Evolutionary conservation across 2,113 vertebrate species (phyloP).

Genomic region (Tragelaphus strepsiceros): DNA sequence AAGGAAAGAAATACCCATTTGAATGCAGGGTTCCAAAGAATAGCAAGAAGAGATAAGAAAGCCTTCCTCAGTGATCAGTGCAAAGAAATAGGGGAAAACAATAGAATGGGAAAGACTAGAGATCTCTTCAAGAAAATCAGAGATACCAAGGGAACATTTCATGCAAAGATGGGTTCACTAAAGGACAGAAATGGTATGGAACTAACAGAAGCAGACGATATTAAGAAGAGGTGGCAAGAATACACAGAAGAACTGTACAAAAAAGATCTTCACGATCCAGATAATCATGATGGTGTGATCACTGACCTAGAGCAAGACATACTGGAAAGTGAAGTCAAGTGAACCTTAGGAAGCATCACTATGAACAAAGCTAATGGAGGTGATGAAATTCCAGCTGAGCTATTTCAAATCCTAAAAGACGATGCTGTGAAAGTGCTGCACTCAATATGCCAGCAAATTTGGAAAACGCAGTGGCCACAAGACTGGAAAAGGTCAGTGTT

Average conservation of each 20-base stretch:
- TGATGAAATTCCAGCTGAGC: neutral
- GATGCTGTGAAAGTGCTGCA: neutral
- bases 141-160: neutral
- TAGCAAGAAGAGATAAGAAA: neutral
- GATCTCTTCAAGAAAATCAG: neutral
- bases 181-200: neutral
- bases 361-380: neutral
- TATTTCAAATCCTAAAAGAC: neutral
- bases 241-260: neutral
- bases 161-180: neutral
- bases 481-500: neutral
- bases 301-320: neutral
- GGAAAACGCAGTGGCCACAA: neutral
- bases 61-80: neutral
- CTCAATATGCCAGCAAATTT: neutral
- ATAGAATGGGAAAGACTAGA: neutral
- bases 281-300: neutral
- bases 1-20: neutral
- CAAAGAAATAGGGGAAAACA: neutral
- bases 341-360: neutral
- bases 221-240: neutral
- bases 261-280: neutral
- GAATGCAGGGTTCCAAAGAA: neutral
- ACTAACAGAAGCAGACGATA: neutral
- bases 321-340: neutral